Evolutionary conservation across 1,140 invertebrate species (phyloP), one percentile per base, ranked within the genome.

Genomic region (Hesperophylax magnus): DNA sequence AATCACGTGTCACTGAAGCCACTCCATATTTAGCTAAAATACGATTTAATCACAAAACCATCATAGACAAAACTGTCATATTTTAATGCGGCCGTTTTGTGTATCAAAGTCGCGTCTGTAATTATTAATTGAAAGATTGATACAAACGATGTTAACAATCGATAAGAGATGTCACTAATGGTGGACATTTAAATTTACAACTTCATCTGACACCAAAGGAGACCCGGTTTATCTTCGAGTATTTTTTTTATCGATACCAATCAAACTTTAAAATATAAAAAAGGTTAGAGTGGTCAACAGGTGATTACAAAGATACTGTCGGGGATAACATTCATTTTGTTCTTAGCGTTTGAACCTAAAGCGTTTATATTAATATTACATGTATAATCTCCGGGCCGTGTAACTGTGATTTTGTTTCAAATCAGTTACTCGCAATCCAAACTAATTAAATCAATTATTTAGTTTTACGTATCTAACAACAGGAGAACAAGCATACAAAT

Each of bases 111-210:
- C 81, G 63, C 47, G 69, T 74, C 74, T 47, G 69, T 79, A 79
- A 79, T 79, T 77, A 80, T 79, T 79, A 81, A 83, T 83, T 77
- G 82, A 81, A 81, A 74, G 82, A 78, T 76, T 69, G 67, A 78
- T 81, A 9, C 79, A 60, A 52, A 54, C 60, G 82, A 83, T 83
- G 79, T 77, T 80, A 71, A 74, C 76, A 75, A 77, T 72, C 75
- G 82, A 83, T 83, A 83, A 83, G 79, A 78, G 67, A 80, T 83
- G 82, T 83, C 82, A 83, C 82, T 83, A 83, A 83, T 83, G 79
- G 82, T 81, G 69, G 79, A 83, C 82, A 81, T 83, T 83, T 81
- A 79, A 80, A 79, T 83, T 78, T 83, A 83, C 82, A 81, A 81
- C 82, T 83, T 83, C 82, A 83, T 83, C 80, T 83, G 82, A 83